These are phyloP conservation scores for Rhabdomys dilectus DNA, from an alignment of 2,113 vertebrate genomes.

Conservation along the genomic window DNA sequence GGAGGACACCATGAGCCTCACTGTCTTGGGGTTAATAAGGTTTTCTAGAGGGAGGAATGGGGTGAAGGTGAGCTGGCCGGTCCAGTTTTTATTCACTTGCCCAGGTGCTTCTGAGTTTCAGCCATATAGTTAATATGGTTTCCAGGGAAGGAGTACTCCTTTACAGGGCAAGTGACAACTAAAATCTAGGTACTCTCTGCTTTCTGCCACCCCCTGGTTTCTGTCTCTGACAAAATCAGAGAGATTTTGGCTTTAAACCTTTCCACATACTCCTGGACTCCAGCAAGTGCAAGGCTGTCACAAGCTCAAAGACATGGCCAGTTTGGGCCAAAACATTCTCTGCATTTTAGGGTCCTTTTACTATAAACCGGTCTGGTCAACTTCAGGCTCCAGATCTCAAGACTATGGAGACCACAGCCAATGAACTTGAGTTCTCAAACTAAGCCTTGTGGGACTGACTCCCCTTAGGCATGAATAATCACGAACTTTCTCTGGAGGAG, in stretches of 20 bases:
- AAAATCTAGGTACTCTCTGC: not conserved
- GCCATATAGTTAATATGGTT: not conserved
- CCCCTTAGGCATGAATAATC: slow-evolving; percentile 52
- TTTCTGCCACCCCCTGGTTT: not conserved
- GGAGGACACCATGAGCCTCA: not conserved
- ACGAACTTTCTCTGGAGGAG: not conserved
- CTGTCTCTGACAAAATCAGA: not conserved
- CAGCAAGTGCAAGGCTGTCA: not conserved
- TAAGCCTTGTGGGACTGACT: not conserved
- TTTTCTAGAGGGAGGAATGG: not conserved
- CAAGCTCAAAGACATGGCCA: not conserved
- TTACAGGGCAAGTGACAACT: not conserved
- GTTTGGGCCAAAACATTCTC: not conserved
- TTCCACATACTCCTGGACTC: not conserved
- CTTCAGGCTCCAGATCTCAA: not conserved
- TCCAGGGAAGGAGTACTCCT: not conserved
- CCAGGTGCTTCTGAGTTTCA: not conserved
- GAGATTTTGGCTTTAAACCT: not conserved
- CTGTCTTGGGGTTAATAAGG: not conserved
- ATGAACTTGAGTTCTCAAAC: not conserved
- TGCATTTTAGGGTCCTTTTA: not conserved
- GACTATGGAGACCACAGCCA: not conserved
- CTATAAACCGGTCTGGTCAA: not conserved
- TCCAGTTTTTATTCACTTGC: not conserved
- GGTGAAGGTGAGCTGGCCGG: not conserved